These are phyloP conservation scores for Acanthisitta chloris DNA, from an alignment of 2,113 vertebrate species.

Conservation along the genomic window DNA sequence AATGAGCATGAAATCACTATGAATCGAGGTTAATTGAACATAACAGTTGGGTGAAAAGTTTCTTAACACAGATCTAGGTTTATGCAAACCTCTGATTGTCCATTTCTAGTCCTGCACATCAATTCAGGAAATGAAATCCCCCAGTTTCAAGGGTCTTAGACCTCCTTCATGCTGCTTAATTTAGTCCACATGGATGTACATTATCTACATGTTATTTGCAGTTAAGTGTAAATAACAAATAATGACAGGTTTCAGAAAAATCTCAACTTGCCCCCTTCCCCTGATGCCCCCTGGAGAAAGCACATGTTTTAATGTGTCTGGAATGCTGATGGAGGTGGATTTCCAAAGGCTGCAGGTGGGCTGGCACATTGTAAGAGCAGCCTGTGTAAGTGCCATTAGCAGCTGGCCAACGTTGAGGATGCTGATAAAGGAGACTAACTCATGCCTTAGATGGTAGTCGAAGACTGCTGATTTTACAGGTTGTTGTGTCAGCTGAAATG, in stretches of 20 bases:
- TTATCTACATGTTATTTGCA: neutral
- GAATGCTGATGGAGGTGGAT: neutral
- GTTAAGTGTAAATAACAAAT: neutral
- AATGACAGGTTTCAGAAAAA: neutral
- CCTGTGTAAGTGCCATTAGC: neutral
- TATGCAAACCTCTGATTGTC: accelerated
- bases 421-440: neutral
- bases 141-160: neutral
- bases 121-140: neutral
- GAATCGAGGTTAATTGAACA: neutral
- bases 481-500: neutral
- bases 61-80: neutral
- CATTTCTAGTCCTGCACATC: neutral
- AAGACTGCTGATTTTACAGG: neutral
- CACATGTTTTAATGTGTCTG: accelerated
- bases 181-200: neutral
- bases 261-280: neutral
- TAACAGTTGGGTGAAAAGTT: neutral
- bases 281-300: neutral
- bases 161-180: neutral
- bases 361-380: neutral
- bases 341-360: neutral
- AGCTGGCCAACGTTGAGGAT: neutral
- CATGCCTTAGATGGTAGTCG: neutral
- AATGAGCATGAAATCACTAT: neutral